Percentiles rank a stretch among this genome's conserved stretches.
phyloP scores from a whole-genome alignment of 2,888 invertebrate species.

The Brenthis daphne region DNA sequence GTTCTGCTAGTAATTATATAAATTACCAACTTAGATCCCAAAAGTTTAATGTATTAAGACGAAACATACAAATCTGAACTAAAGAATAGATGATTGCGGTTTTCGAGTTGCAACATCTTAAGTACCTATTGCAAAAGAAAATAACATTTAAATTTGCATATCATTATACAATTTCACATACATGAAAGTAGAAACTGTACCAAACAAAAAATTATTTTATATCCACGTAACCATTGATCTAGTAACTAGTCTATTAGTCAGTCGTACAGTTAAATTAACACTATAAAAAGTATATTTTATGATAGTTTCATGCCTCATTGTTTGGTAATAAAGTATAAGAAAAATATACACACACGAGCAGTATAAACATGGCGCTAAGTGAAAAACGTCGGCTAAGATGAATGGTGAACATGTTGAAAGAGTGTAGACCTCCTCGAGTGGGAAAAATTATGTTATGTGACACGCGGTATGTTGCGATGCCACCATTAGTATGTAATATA shows the following conservation, averaged over 20 bases:
- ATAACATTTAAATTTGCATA: too few relatives aligned
- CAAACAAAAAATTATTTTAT: constrained; percentile 7
- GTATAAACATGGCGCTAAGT: constrained; percentile 35
- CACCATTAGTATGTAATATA: too few relatives aligned
- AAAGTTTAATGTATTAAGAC: too few relatives aligned
- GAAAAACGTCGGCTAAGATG: constrained; percentile 23
- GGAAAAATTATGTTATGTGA: background rate
- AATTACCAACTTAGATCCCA: too few relatives aligned
- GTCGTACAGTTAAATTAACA: constrained; percentile 26
- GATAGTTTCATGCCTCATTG: constrained; percentile 36
- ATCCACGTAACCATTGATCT: constrained; percentile 13
- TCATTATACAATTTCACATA: too few relatives aligned
- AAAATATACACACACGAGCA: constrained; percentile 37
- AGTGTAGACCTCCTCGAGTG: background rate
- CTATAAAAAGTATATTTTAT: constrained; percentile 33
- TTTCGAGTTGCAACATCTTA: too few relatives aligned
- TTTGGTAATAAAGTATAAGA: constrained; percentile 40
- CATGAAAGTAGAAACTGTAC: constrained; percentile 8
- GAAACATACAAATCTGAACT: too few relatives aligned
- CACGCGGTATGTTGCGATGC: background rate
- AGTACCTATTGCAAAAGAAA: too few relatives aligned
- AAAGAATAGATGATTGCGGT: too few relatives aligned
- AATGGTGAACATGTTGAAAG: constrained; percentile 32
- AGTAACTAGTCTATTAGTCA: constrained; percentile 12
- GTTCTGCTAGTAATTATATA: too few relatives aligned